Evolutionary conservation across 1,140 invertebrate genomes (phyloP), one percentile per base, ranked within the genome.

Genomic region (Parasteatoda tepidariorum): DNA sequence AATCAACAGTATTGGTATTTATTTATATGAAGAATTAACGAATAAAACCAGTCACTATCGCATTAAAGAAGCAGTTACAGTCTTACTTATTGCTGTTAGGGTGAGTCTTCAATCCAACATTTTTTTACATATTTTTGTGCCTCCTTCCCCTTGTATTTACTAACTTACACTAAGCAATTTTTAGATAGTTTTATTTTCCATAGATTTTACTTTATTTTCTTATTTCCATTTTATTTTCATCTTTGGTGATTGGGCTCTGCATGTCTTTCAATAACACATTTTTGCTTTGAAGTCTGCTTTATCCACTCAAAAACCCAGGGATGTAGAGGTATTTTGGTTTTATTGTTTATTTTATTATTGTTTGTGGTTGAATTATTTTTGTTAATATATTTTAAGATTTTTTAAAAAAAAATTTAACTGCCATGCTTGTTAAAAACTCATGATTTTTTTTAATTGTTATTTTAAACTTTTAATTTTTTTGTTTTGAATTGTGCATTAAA

Each of bases 21-120:
- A 94, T 90, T 89, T 95, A 30, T 94, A 96, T 86, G 91, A 94
- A 88, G 94, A 96, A 88, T 88, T 95, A 1, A 91, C 90, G 5
- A 92, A 93, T 87, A 91, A 91, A 75, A 91, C 90, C 76, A 89
- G 91, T 79, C 93, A 96, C 89, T 90, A 92, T 26, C 93, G 93
- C 85, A 91, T 96, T 38, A 92, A 94, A 18, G 94, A 97, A 87
- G 95, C 96, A 76, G 91, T 98, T 66, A 93, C 93, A 83, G 94
- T 97, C 83, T 91, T 99, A 82, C 91, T 99, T 64, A 92, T 95
- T 87, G 95, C 95, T 66, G 91, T 98, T n/a, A 95, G 94, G 91
- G 92, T 93, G 88, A 89, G 87, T 79, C 38, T 3, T 48, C 26
- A 48, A 18, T 34, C 54, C 15, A 41, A 28, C 38, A 34, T 57